Conservation (phyloP, 2,797 vertebrate genomes). For the Xenops minutus region DNA sequence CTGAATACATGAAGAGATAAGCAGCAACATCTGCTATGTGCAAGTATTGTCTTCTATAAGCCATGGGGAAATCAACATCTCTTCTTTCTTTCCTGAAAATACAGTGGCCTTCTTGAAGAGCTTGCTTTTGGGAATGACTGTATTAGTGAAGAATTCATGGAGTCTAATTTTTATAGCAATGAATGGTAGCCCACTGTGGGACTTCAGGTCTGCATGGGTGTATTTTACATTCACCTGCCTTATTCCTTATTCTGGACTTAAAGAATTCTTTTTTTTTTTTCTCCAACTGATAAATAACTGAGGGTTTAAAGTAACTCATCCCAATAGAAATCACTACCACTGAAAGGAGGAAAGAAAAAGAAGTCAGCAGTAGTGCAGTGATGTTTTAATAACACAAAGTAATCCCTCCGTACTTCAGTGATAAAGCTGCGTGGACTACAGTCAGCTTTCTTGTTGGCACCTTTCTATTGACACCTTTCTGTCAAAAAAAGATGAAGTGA, state of each 20-base stretch:
- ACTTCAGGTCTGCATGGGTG: not conserved
- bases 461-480: slow-evolving; percentile 58
- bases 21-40: not conserved
- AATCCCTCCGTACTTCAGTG: not conserved
- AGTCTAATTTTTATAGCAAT: slow-evolving; percentile 19
- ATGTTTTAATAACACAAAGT: slow-evolving; percentile 15
- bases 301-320: not conserved
- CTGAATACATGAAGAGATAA: not conserved
- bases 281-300: not conserved
- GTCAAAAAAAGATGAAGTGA: slow-evolving; percentile 62
- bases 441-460: slow-evolving; percentile 24
- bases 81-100: not conserved
- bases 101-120: not conserved
- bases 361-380: not conserved
- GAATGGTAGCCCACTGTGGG: not conserved
- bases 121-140: slow-evolving; percentile 11
- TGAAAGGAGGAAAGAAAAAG: not conserved
- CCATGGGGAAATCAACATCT: slow-evolving; percentile 15
- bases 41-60: not conserved
- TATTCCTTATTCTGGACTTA: not conserved
- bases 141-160: not conserved
- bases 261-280: not conserved
- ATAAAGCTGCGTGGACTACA: slow-evolving; percentile 39
- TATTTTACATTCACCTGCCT: not conserved
- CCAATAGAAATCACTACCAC: not conserved